Percentiles rank a stretch among this genome's conserved stretches.
Conservation (phyloP, 2,113 vertebrate species). For the Scartelaos histophorus region DNA sequence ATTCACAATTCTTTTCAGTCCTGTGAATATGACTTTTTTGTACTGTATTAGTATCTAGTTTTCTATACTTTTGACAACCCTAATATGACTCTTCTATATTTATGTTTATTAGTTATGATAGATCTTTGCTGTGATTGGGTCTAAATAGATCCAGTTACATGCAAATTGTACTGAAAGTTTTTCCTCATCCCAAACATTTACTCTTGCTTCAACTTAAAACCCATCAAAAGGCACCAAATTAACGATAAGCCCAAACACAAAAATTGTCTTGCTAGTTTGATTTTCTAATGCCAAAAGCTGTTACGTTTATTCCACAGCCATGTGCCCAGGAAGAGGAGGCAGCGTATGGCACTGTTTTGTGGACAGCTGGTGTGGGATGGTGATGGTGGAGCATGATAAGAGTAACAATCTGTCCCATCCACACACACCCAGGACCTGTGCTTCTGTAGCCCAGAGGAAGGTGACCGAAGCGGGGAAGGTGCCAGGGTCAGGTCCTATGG, state of each 20-base stretch:
- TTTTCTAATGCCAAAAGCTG: background rate
- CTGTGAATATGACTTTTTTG: too few species aligned
- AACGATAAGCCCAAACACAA: background rate
- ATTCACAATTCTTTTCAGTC: too few species aligned
- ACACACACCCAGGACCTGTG: constrained; percentile 19
- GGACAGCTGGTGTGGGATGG: constrained; percentile 56
- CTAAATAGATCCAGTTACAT: background rate
- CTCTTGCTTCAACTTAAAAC: background rate
- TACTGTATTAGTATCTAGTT: too few species aligned
- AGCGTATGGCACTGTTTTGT: constrained; percentile 6
- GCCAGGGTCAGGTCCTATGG: constrained; percentile 27
- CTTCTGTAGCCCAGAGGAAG: constrained; percentile 20
- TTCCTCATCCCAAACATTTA: too few species aligned
- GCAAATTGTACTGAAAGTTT: background rate
- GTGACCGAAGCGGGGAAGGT: constrained; percentile 12
- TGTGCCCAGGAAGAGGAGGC: constrained; percentile 8
- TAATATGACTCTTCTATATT: too few species aligned
- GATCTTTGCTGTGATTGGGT: background rate
- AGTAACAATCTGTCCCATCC: constrained; percentile 43
- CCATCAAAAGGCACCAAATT: background rate
- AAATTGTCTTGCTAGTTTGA: background rate
- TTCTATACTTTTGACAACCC: too few species aligned
- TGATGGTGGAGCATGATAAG: constrained; percentile 29
- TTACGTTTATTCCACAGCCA: background rate
- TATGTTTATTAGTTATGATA: too few species aligned